Evolutionary conservation across 2,888 invertebrate species (phyloP).

Genomic region (Oxycera nigricornis): DNA sequence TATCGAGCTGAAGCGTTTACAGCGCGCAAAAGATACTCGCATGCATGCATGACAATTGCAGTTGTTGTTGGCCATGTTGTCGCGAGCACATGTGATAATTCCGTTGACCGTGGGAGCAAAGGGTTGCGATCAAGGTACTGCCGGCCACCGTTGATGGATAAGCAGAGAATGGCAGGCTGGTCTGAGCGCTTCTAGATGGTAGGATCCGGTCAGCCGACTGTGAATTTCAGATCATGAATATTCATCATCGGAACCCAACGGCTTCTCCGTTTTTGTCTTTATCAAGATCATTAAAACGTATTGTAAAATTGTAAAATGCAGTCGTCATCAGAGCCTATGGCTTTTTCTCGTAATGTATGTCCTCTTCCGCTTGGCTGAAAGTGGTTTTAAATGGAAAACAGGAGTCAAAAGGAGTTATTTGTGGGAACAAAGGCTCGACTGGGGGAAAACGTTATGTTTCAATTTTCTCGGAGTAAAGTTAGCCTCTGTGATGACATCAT

Average conservation of each 20-base stretch:
- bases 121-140: slow-evolving; percentile 19
- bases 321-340: slow-evolving; percentile 26
- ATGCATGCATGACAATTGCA: not conserved
- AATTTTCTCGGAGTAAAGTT: too few relatives aligned
- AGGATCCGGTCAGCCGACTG: slow-evolving; percentile 37
- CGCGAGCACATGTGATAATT: slow-evolving; percentile 20
- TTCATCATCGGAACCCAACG: slow-evolving; percentile 32
- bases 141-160: not conserved
- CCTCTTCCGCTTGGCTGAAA: not conserved
- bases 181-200: not conserved
- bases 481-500: too few relatives aligned
- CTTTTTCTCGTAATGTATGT: slow-evolving; percentile 7
- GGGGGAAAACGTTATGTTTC: too few relatives aligned
- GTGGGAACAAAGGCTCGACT: not conserved
- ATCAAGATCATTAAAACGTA: slow-evolving; percentile 37
- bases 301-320: slow-evolving; percentile 32
- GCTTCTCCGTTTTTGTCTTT: slow-evolving; percentile 28
- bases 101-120: slow-evolving; percentile 30
- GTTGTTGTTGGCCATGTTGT: slow-evolving; percentile 23
- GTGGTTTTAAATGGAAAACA: not conserved
- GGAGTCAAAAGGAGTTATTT: not conserved
- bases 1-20: not conserved
- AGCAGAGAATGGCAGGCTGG: not conserved
- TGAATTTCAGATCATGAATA: slow-evolving; percentile 42
- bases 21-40: not conserved